Conservation (phyloP, 2,113 vertebrate species). For the Gymnocephalus cernua region DNA sequence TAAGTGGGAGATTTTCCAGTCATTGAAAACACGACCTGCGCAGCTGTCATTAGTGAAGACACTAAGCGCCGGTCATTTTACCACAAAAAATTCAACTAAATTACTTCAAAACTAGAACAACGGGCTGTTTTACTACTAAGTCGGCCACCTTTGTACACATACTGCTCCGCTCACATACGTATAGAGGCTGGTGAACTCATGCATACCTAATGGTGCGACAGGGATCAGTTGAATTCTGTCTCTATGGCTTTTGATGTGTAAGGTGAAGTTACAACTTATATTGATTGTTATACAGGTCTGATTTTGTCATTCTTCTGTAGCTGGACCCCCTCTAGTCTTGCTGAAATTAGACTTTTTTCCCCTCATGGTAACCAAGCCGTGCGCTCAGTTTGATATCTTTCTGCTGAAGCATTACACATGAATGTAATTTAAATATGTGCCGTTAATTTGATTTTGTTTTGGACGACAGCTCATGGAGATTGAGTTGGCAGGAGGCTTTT, state of each 20-base stretch:
- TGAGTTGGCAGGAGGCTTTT: background rate
- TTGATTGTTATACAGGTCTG: background rate
- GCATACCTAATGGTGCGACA: background rate
- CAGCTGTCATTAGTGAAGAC: background rate
- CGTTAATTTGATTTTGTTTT: constrained; percentile 13
- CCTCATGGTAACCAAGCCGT: background rate
- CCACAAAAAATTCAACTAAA: background rate
- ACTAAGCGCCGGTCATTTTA: background rate
- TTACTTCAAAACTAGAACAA: background rate
- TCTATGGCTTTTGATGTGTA: background rate
- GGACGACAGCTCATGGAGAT: constrained; percentile 1
- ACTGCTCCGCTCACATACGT: background rate
- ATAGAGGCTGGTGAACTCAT: background rate
- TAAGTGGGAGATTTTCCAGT: constrained; percentile 31
- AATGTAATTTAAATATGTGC: background rate
- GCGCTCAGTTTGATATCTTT: constrained; percentile 1
- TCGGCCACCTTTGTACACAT: background rate
- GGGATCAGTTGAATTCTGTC: background rate
- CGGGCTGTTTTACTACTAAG: background rate
- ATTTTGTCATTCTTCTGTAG: background rate
- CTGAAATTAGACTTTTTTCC: background rate
- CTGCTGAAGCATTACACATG: background rate
- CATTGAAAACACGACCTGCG: constrained; percentile 5
- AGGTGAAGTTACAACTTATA: background rate
- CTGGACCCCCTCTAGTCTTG: background rate